Evolutionary conservation across 2,113 vertebrate species (phyloP).

Genomic region (Peromyscus maniculatus): DNA sequence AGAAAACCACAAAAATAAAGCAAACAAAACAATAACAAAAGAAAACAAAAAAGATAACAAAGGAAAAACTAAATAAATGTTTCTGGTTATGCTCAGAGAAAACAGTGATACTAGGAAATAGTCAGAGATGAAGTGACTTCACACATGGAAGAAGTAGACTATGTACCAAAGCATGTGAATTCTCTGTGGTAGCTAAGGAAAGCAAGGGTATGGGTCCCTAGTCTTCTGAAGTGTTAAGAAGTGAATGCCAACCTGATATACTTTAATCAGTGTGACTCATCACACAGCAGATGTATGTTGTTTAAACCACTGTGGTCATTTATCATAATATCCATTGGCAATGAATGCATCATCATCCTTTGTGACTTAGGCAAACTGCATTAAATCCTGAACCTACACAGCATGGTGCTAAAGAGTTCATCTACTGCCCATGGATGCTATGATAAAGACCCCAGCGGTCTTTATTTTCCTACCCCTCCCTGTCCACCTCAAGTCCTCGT

Average conservation of each 20-base stretch:
- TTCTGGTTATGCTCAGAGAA: neutral
- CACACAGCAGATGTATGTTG: neutral
- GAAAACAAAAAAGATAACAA: neutral
- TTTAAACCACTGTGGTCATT: neutral
- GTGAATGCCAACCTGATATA: neutral
- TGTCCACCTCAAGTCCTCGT: neutral
- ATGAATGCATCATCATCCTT: neutral
- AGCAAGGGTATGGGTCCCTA: neutral
- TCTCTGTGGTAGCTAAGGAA: neutral
- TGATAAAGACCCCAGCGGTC: neutral
- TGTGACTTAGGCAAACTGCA: neutral
- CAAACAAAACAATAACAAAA: fast-evolving
- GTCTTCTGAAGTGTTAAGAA: neutral
- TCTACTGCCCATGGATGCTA: neutral
- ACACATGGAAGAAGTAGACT: neutral
- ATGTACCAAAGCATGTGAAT: too few relatives aligned
- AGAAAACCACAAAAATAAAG: neutral
- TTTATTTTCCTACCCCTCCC: neutral
- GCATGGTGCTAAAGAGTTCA: neutral
- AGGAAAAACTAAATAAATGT: too few relatives aligned
- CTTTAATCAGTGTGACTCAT: neutral
- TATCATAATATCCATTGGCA: neutral
- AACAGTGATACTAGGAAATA: neutral
- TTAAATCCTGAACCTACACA: neutral
- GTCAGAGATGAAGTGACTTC: neutral